Percentiles rank a stretch among this genome's conserved stretches.
phyloP scores from a whole-genome alignment of 2,797 vertebrate species.

The Orestias chungarensis region DNA sequence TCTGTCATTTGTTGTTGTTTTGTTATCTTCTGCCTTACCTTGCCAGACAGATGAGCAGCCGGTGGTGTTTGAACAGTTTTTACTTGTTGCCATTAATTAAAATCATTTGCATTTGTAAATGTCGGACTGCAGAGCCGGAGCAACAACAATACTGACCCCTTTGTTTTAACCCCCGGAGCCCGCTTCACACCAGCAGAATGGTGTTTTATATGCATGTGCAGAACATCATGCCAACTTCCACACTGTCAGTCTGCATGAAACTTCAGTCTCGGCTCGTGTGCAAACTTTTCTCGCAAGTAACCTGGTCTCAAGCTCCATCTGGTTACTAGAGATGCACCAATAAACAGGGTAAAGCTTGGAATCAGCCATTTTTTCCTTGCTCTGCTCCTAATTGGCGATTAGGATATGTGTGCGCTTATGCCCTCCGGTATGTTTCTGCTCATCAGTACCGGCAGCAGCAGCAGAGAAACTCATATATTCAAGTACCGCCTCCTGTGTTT shows the following conservation, averaged over 20 bases:
- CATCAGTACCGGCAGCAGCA: neutral
- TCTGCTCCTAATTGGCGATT: too few species aligned
- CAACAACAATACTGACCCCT: neutral
- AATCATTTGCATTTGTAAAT: neutral
- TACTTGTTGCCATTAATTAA: neutral
- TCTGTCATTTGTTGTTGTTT: neutral
- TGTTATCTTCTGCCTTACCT: neutral
- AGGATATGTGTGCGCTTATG: constrained; percentile 8
- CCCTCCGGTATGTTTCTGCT: neutral
- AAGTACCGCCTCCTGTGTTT: constrained; percentile 41
- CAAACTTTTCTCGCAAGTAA: neutral
- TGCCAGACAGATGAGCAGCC: neutral
- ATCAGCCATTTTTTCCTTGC: neutral
- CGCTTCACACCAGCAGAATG: neutral
- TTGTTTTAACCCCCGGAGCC: neutral
- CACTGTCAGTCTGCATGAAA: neutral
- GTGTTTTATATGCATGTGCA: neutral
- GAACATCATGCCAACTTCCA: neutral
- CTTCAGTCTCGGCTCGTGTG: neutral
- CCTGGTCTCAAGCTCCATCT: neutral
- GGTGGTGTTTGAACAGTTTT: neutral
- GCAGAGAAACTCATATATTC: constrained; percentile 27
- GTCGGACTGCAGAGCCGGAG: neutral
- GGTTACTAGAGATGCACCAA: neutral
- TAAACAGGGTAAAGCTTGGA: neutral